Conservation (phyloP, 2,797 vertebrate species). For the Australoheros facetus region DNA sequence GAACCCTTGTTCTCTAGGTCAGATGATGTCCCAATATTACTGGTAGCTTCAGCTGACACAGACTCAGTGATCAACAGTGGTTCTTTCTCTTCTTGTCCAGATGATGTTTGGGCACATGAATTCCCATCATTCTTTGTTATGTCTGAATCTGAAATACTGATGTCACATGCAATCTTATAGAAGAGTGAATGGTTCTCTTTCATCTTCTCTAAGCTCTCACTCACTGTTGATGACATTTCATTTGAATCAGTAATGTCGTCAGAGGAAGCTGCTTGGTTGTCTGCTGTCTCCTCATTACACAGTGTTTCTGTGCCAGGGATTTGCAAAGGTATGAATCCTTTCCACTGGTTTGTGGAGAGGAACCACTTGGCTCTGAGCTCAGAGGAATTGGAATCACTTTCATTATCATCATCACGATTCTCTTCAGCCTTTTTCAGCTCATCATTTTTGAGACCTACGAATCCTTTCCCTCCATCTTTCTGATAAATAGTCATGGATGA, state of each 20-base stretch:
- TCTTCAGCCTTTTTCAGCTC: slow-evolving; percentile 44
- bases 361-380: slow-evolving; percentile 80
- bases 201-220: slow-evolving; percentile 74
- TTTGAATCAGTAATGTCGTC: slow-evolving; percentile 42
- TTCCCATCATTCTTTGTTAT: slow-evolving; percentile 67
- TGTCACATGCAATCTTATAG: slow-evolving; percentile 76
- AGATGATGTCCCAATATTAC: not conserved
- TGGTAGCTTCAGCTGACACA: not conserved
- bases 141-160: slow-evolving; percentile 77
- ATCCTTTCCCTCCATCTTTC: slow-evolving; percentile 55
- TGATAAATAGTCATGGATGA: slow-evolving; percentile 74
- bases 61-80: slow-evolving; percentile 46
- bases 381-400: slow-evolving; percentile 44
- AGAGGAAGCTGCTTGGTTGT: slow-evolving; percentile 15
- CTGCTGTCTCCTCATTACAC: slow-evolving; percentile 37
- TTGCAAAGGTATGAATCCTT: slow-evolving; percentile 72
- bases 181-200: slow-evolving; percentile 77
- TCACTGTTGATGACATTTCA: slow-evolving; percentile 60
- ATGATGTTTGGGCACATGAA: slow-evolving; percentile 16
- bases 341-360: slow-evolving; percentile 77
- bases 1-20: slow-evolving; percentile 17
- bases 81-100: slow-evolving; percentile 47
- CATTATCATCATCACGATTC: slow-evolving; percentile 18
- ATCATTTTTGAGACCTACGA: slow-evolving; percentile 18
- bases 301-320: slow-evolving; percentile 52